Conservation (phyloP, 2,797 vertebrate genomes). For the Hemibagrus guttatus region DNA sequence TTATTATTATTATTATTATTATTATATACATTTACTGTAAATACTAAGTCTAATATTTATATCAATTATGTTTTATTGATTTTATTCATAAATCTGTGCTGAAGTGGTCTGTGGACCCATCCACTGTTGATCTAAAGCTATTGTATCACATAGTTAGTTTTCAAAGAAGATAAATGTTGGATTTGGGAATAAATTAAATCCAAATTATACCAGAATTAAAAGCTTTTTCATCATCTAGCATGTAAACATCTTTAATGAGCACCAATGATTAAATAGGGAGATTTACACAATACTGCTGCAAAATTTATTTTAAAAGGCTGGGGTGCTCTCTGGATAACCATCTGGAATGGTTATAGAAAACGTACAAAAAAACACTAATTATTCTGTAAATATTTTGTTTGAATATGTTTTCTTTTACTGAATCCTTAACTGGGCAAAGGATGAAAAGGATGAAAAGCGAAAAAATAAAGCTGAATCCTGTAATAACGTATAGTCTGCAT, state of each 20-base stretch:
- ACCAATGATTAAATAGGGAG: not conserved
- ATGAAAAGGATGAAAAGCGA: not conserved
- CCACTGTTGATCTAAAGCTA: not conserved
- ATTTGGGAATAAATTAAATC: not conserved
- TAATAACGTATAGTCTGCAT: slow-evolving; percentile 35
- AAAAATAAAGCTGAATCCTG: not conserved
- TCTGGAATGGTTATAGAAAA: not conserved
- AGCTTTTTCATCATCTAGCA: not conserved
- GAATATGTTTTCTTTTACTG: not conserved
- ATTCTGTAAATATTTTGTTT: not conserved
- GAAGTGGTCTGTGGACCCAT: not conserved
- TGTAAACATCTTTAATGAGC: slow-evolving; percentile 19
- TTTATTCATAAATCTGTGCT: not conserved
- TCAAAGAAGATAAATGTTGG: not conserved
- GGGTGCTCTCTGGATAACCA: not conserved
- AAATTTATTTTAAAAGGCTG: not conserved
- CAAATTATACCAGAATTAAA: slow-evolving; percentile 2
- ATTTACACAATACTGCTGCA: not conserved
- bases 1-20: not conserved
- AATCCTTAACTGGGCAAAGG: not conserved
- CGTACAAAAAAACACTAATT: not conserved
- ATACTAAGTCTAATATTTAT: not conserved
- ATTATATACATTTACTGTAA: not conserved
- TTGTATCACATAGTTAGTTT: not conserved
- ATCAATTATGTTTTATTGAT: not conserved